A percentile compares a stretch with the other conserved stretches of the same genome.
Evolutionary conservation across 2,113 vertebrate species (phyloP).

Genomic region (Pollachius pollachius): DNA sequence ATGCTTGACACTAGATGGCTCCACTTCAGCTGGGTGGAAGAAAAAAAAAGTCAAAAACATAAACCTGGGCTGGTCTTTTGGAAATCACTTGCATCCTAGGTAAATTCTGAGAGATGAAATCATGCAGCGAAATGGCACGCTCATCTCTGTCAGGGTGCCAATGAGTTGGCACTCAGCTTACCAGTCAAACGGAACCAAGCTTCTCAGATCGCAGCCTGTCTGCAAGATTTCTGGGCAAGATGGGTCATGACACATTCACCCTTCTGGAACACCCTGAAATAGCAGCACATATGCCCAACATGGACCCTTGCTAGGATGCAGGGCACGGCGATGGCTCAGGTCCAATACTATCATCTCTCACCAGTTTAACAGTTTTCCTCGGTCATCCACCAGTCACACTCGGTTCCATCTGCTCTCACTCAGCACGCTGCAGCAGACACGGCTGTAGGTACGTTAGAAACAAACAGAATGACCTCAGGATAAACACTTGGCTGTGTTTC

Average conservation of each 20-base stretch:
- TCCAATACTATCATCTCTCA: slow-evolving; percentile 30
- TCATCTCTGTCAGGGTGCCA: slow-evolving; percentile 7
- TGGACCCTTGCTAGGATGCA: slow-evolving; percentile 24
- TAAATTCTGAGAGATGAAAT: background rate
- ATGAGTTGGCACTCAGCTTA: slow-evolving; percentile 2
- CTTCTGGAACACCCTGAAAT: slow-evolving; percentile 48
- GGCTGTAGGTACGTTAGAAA: slow-evolving; percentile 13
- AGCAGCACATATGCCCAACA: slow-evolving; percentile 56
- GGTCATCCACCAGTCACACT: slow-evolving; percentile 47
- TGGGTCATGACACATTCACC: slow-evolving; percentile 47
- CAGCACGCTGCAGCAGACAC: slow-evolving; percentile 38
- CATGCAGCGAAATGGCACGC: background rate
- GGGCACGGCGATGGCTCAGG: slow-evolving; percentile 30
- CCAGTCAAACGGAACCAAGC: slow-evolving; percentile 23
- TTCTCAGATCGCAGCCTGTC: slow-evolving; percentile 29
- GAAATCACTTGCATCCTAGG: too few relatives aligned
- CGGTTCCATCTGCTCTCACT: slow-evolving; percentile 60
- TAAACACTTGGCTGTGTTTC: too few relatives aligned
- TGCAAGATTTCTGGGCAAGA: slow-evolving; percentile 23
- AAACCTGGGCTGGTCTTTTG: too few relatives aligned
- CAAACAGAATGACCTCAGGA: background rate
- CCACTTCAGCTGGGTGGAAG: too few relatives aligned
- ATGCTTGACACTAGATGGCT: too few relatives aligned
- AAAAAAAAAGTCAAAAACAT: too few relatives aligned
- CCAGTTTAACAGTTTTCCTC: slow-evolving; percentile 39